A percentile compares a stretch with the other conserved stretches of the same genome.
Evolutionary conservation across 2,113 vertebrate species (phyloP).

Genomic region (Pteronura brasiliensis): DNA sequence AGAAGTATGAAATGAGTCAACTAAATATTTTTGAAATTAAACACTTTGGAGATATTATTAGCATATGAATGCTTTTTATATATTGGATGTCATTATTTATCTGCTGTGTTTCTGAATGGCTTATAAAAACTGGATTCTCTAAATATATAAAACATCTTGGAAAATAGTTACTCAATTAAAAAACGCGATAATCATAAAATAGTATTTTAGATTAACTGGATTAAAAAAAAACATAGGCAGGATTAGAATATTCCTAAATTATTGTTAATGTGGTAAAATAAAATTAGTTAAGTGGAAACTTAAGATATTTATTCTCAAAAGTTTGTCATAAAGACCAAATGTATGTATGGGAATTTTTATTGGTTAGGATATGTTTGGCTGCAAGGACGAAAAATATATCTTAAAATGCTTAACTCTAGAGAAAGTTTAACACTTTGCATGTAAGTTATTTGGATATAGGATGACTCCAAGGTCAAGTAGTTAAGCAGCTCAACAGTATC

Average conservation of each 20-base stretch:
- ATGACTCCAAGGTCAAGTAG: background rate
- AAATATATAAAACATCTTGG: background rate
- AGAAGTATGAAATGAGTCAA: background rate
- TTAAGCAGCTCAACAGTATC: background rate
- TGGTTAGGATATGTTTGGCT: background rate
- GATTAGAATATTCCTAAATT: background rate
- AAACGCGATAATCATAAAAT: background rate
- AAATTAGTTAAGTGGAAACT: background rate
- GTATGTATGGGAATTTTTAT: background rate
- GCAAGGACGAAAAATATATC: background rate
- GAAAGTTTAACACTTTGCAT: background rate
- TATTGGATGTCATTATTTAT: background rate
- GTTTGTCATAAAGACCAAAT: background rate
- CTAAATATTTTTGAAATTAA: slow-evolving; percentile 30
- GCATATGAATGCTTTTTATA: background rate
- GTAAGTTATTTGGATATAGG: background rate
- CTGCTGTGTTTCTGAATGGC: background rate
- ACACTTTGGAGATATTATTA: background rate
- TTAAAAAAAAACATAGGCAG: background rate
- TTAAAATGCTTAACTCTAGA: background rate
- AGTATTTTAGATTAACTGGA: background rate
- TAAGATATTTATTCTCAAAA: background rate
- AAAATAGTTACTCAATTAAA: background rate
- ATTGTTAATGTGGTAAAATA: background rate
- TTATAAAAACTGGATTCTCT: background rate